Base-by-base conservation (phyloP, 2,113 vertebrate species). In the Furnarius figulus region DNA sequence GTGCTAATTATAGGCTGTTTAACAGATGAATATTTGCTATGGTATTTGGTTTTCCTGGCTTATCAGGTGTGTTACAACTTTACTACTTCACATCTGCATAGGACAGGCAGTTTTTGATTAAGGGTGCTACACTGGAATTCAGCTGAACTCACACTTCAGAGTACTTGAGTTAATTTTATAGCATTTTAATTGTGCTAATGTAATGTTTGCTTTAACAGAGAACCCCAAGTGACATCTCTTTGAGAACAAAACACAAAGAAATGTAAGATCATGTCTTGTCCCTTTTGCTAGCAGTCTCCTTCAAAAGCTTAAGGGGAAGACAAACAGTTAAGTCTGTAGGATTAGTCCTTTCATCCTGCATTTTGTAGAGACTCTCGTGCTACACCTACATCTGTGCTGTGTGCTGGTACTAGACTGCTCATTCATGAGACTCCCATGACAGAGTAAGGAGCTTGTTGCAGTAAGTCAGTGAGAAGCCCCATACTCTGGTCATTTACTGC, bases 1-100 rank as follows among this genome's bases (percentile, higher is more conserved):
- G 42, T 89, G 74, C 70, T 95, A 89, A 94, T 93, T 93, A 71
- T 58, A 50, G 70, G 35, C 68, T 91, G 14, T 63, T 90, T 68
- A 80, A 73, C 55, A 77, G 85, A 68, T 88, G 82, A 67, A 74
- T 47, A n/a, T 73, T 46, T 85, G 50, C 40, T 87, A 13, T 46
- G 14, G 39, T 87, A 31, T 61, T 90, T 76, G 37, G 15, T 77
- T 95, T 95, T 94, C 40, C 30, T 90, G 74, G 23, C 30, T 89
- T 86, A 44, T 47, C 35, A 71, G 63, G 22, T 85, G 66, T 22
- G 14, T 92, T 95, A 56, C 49, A 77, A n/a, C 55, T 78, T 37
- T 56, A 65, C 53, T 92, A 18, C 37, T 89, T 88, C 55, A 63
- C 37, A 62, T 90, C 77, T 85, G 47, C 24, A 6, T 49, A 50